Evolutionary conservation across 2,797 vertebrate genomes (phyloP).

Genomic region (Muraenolepis orangiensis): DNA sequence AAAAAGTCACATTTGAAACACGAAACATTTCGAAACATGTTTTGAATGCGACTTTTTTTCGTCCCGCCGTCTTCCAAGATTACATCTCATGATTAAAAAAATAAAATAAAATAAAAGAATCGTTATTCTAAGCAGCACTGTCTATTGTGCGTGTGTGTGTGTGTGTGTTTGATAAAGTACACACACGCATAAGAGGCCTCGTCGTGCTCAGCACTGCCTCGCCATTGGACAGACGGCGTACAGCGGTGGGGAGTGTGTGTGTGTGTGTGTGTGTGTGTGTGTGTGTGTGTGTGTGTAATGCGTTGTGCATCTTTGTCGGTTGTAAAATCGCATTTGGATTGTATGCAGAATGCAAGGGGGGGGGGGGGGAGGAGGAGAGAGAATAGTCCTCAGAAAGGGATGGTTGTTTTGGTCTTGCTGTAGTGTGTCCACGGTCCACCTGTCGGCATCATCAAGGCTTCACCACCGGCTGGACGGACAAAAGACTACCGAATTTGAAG

Average conservation of each 20-base stretch:
- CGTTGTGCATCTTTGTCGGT: neutral
- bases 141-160: conserved; percentile 5
- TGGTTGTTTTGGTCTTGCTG: conserved; percentile 47
- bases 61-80: conserved; percentile 32
- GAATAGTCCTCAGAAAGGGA: conserved; percentile 10
- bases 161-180: conserved; percentile 15
- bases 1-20: neutral
- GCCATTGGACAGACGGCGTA: neutral
- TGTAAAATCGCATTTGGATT: neutral
- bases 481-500: conserved; percentile 97
- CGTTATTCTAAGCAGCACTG: neutral
- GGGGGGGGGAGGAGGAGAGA: neutral
- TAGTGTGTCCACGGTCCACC: conserved; percentile 12
- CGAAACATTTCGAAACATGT: too few relatives aligned
- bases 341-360: neutral
- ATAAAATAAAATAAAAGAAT: neutral
- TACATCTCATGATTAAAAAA: conserved; percentile 8
- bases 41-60: too few relatives aligned
- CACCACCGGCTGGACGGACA: conserved; percentile 87
- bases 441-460: conserved; percentile 73
- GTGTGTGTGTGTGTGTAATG: too few relatives aligned
- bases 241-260: neutral
- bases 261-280: too few relatives aligned
- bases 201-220: neutral
- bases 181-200: neutral